Evolutionary conservation across 1,140 invertebrate genomes (phyloP).

Genomic region (Stratiolaelaps scimitus): DNA sequence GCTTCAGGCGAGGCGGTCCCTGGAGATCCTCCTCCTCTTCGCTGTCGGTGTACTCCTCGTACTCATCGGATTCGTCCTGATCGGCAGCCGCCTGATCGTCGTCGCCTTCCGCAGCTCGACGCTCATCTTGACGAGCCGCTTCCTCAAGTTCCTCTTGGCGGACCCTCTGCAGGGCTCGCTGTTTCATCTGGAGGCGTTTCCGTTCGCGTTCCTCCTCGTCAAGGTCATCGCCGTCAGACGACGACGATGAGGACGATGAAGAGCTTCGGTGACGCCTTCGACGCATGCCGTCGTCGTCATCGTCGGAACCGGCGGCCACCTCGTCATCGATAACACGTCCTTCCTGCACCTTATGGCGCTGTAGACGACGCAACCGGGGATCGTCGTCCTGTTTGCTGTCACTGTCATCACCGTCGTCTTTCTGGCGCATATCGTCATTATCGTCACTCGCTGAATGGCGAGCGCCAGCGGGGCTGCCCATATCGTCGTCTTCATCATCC

Average conservation of each 20-base stretch:
- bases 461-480: no score
- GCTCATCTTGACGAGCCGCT: slow-evolving; percentile 27
- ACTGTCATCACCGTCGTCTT: slow-evolving; percentile 30
- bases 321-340: slow-evolving; percentile 1
- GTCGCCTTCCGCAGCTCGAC: slow-evolving; percentile 29
- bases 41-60: slow-evolving; percentile 69
- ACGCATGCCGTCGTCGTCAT: background rate
- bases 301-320: slow-evolving; percentile 23
- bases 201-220: slow-evolving; percentile 54
- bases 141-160: slow-evolving; percentile 34
- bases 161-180: slow-evolving; percentile 49
- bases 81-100: slow-evolving; percentile 40
- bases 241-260: slow-evolving; percentile 7
- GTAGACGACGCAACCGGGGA: slow-evolving; percentile 36
- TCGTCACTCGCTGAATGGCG: slow-evolving; percentile 33
- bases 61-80: slow-evolving; percentile 42
- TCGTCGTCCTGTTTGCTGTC: slow-evolving; percentile 27
- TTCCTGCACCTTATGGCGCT: slow-evolving; percentile 35
- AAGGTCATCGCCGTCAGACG: slow-evolving; percentile 34
- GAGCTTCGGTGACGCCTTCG: slow-evolving; percentile 18
- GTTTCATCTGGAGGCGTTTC: slow-evolving; percentile 40
- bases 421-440: slow-evolving; percentile 33
- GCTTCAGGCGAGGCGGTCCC: slow-evolving; percentile 74
- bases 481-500: slow-evolving; percentile 29
- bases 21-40: slow-evolving; percentile 38